Base-by-base conservation (phyloP, 2,113 vertebrate species). In the Labeo catla region DNA sequence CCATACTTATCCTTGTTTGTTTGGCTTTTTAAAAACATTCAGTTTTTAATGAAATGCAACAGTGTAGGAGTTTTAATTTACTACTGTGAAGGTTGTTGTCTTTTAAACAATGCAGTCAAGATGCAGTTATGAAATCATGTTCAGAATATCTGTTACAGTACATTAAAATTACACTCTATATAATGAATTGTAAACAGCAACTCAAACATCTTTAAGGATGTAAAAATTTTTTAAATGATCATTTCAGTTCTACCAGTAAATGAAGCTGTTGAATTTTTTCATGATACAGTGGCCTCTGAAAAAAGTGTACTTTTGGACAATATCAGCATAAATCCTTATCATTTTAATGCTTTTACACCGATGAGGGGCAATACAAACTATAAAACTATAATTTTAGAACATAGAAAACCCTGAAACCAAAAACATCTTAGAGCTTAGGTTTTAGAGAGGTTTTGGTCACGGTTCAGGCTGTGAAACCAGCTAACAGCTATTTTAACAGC, bases 11-110 rank as follows among this genome's bases (percentile, higher is more conserved):
- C 9, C 28, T 11, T 72, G 5, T 39, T 45, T 45, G 21, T 39
- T 45, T 45, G 21, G 12, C 19, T 65, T n/a, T 47, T 12, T 7
- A 47, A 63, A 45, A 23, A 45, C 8, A 0, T 1, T 43, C 19
- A 9, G 7, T 47, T 63, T 81, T 65, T 19, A 65, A 81, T 81
- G 21, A 81, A 81, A 81, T 81, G 59, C n/a, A 81, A 47, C 10
- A 47, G 10, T 47, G 12, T 49, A 43, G 36, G 54, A n/a, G 36
- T 54, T n/a, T 79, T 79, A 3, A 79, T 79, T 79, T 79, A 79
- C 36, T 12, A 63, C 10, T 2, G 6, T 47, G 39, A 65, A 81
- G 39, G 43, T 10, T 49, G 12, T 19, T 8, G 21, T 80, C 9
- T 45, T 45, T 23, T 45, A 47, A 65, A 81, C 12, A 0, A 49